These are phyloP conservation scores for Nerophis lumbriciformis DNA, from an alignment of 2,113 vertebrate genomes.

Conservation along the genomic window DNA sequence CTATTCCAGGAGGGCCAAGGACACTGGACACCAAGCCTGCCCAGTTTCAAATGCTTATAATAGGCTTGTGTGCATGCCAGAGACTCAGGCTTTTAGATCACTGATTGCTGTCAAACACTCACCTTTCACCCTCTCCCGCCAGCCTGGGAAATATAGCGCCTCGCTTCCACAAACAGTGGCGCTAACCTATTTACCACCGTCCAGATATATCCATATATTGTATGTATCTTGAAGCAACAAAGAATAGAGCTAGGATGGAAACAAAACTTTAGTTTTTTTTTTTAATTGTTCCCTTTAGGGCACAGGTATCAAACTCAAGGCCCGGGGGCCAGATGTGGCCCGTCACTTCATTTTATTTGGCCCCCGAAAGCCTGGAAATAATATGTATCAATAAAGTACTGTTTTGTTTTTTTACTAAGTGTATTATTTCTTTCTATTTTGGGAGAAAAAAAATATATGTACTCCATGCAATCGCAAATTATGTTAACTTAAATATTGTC, in stretches of 20 bases:
- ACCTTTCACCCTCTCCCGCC: slow-evolving; percentile 15
- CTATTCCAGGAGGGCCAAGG: slow-evolving; percentile 58
- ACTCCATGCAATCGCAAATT: no score
- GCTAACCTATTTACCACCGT: slow-evolving; percentile 27
- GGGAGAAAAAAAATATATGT: no score
- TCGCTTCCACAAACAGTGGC: slow-evolving; percentile 29
- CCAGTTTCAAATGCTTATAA: slow-evolving; percentile 63
- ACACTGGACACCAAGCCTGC: slow-evolving; percentile 53
- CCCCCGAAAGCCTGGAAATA: no score
- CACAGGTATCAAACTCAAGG: no score
- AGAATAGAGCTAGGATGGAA: not conserved
- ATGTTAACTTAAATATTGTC: no score
- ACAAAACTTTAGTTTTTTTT: no score
- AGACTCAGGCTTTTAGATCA: slow-evolving; percentile 33
- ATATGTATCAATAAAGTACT: no score
- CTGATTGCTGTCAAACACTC: slow-evolving; percentile 20
- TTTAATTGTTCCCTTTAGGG: no score
- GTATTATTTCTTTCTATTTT: no score
- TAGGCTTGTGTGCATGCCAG: slow-evolving; percentile 53
- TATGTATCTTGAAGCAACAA: not conserved
- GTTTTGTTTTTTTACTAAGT: no score
- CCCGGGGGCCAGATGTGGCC: no score
- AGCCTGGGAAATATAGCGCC: slow-evolving; percentile 2
- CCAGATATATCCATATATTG: not conserved
- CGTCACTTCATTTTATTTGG: no score